Evolutionary conservation across 2,888 invertebrate species (phyloP).

Genomic region (Augochlorella aurata): DNA sequence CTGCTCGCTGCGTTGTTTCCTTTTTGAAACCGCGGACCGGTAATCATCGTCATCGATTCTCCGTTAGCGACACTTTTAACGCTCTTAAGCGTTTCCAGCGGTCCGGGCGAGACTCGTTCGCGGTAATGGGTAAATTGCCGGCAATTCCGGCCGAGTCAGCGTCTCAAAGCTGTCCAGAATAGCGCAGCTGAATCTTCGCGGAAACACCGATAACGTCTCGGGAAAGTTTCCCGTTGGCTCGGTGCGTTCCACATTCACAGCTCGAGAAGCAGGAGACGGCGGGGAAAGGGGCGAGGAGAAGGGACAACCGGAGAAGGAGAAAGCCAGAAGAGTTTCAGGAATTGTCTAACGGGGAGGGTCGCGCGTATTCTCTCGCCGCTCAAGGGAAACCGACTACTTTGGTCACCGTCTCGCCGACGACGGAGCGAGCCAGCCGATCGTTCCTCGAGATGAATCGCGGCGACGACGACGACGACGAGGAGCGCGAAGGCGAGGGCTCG

Average conservation of each 20-base stretch:
- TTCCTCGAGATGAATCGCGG: not conserved
- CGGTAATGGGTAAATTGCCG: slow-evolving; percentile 30
- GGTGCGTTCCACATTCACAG: not conserved
- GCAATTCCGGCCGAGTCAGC: slow-evolving; percentile 42
- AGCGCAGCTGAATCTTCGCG: slow-evolving; percentile 14
- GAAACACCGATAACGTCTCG: slow-evolving; percentile 41
- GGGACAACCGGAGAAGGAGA: not conserved
- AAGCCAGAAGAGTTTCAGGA: not conserved
- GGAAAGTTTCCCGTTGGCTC: slow-evolving; percentile 37
- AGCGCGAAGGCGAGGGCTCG: no score
- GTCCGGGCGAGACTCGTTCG: not conserved
- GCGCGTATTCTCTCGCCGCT: slow-evolving; percentile 6
- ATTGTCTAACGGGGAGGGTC: slow-evolving; percentile 5
- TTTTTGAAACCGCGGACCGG: slow-evolving; percentile 15
- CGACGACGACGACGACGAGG: not conserved
- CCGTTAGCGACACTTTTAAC: slow-evolving; percentile 33
- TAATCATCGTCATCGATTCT: slow-evolving; percentile 42
- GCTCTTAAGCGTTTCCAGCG: slow-evolving; percentile 17
- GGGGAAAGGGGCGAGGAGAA: not conserved
- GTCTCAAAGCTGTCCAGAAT: slow-evolving; percentile 10
- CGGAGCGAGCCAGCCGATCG: not conserved
- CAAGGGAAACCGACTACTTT: not conserved
- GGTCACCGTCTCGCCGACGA: not conserved
- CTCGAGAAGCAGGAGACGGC: not conserved
- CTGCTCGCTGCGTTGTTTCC: not conserved